Conservation (phyloP, 2,888 invertebrate species). For the Dolichomitus sp. region DNA sequence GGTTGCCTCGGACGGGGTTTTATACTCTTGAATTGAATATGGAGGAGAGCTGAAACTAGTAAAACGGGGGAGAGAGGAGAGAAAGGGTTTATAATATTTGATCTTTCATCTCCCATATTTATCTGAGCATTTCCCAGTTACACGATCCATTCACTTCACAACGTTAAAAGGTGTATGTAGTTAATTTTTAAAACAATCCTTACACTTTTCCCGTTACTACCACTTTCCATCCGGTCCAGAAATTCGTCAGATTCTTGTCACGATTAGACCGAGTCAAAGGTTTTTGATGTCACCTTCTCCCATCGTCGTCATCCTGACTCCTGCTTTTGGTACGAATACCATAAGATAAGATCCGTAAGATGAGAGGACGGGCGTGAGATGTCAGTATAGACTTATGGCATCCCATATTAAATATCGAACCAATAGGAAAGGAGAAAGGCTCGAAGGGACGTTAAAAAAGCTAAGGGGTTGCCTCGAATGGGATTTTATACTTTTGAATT, state of each 20-base stretch:
- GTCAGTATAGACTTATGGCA: conserved; percentile 82
- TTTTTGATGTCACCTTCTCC: no score
- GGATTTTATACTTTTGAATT: conserved; percentile 34
- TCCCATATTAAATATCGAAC: conserved; percentile 79
- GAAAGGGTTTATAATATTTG: neutral
- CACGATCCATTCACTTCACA: no score
- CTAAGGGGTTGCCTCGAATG: conserved; percentile 42
- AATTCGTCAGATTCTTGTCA: no score
- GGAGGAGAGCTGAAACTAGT: neutral
- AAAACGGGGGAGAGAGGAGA: neutral
- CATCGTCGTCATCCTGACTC: neutral
- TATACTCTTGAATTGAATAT: conserved; percentile 30
- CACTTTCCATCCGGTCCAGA: no score
- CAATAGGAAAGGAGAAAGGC: conserved; percentile 32
- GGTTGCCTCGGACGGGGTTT: conserved; percentile 43
- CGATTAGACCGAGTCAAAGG: no score
- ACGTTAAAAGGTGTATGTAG: no score
- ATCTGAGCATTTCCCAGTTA: no score
- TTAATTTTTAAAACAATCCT: no score
- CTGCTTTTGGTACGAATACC: conserved; percentile 37
- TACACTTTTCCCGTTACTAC: no score
- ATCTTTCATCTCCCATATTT: no score
- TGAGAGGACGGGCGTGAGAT: conserved; percentile 36
- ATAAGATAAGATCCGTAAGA: conserved; percentile 3
- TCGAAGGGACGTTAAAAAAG: neutral